A percentile compares a stretch with the other conserved stretches of the same genome.
These are phyloP conservation scores for Poecilobothrus nobilitatus DNA, from an alignment of 2,888 invertebrate species.

Conservation along the genomic window DNA sequence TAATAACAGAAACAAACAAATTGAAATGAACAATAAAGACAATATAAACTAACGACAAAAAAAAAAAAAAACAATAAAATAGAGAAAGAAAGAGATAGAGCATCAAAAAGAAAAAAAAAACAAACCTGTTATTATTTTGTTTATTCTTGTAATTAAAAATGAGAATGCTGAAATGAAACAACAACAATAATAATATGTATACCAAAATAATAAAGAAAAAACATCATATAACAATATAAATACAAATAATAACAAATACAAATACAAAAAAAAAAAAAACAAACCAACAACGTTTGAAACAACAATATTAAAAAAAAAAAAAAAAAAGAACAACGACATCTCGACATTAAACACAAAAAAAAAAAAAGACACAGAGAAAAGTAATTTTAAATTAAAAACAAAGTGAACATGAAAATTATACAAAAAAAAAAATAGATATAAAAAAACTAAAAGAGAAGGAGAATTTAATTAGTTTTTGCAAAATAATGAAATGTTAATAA, in stretches of 20 bases:
- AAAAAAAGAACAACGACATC: neutral
- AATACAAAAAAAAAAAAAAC: neutral
- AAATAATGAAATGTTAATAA: constrained; percentile 6
- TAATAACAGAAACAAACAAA: no score
- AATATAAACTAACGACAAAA: neutral
- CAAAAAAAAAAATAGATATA: neutral
- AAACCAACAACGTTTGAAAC: neutral
- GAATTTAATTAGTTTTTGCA: constrained; percentile 4
- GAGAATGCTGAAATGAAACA: neutral
- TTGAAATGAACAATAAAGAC: neutral
- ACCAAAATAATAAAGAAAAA: neutral
- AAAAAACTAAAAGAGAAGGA: neutral
- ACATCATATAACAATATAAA: neutral
- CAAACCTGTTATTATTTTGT: neutral
- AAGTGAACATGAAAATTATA: neutral
- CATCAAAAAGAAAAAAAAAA: neutral
- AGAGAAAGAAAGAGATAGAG: neutral
- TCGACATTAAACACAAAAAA: neutral
- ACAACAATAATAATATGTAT: neutral
- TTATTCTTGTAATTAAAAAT: constrained; percentile 6
- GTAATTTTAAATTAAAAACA: neutral
- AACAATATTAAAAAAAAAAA: neutral
- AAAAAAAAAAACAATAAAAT: neutral
- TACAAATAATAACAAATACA: neutral
- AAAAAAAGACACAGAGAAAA: neutral